phyloP scores from a whole-genome alignment of 2,113 vertebrate genomes.

The Rhinichthys klamathensis region DNA sequence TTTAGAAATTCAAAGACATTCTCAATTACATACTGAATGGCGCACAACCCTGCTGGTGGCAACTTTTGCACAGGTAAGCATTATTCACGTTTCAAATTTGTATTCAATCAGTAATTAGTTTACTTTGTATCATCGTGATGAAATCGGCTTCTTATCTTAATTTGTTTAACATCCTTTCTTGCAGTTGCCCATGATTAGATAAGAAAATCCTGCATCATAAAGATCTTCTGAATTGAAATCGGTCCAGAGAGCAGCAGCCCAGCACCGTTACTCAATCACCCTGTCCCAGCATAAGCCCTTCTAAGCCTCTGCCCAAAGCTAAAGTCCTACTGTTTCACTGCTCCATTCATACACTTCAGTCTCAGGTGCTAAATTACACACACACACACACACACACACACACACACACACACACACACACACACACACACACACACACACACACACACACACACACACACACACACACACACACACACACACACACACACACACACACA shows the following conservation, averaged over 20 bases:
- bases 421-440: too few species aligned
- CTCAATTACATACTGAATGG: too few species aligned
- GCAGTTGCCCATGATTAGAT: constrained; percentile 29
- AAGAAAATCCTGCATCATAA: not conserved
- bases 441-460: not conserved
- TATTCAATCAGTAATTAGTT: not conserved
- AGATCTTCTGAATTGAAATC: constrained; percentile 28
- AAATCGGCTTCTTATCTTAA: not conserved
- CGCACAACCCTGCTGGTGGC: too few species aligned
- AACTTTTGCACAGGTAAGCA: too few species aligned
- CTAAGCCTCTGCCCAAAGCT: constrained; percentile 10
- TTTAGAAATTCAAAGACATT: too few species aligned
- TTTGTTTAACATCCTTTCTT: constrained; percentile 9
- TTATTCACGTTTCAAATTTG: too few species aligned
- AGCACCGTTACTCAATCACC: constrained; percentile 1
- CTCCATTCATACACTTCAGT: not conserved
- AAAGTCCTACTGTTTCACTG: constrained; percentile 23
- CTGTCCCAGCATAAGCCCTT: not conserved
- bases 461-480: not conserved
- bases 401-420: not conserved
- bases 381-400: not conserved
- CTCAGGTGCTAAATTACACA: constrained; percentile 9
- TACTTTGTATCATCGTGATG: not conserved
- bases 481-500: not conserved
- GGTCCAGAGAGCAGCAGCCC: not conserved